Base-by-base conservation (phyloP, 1,140 invertebrate species). In the Oscheius sp. region DNA sequence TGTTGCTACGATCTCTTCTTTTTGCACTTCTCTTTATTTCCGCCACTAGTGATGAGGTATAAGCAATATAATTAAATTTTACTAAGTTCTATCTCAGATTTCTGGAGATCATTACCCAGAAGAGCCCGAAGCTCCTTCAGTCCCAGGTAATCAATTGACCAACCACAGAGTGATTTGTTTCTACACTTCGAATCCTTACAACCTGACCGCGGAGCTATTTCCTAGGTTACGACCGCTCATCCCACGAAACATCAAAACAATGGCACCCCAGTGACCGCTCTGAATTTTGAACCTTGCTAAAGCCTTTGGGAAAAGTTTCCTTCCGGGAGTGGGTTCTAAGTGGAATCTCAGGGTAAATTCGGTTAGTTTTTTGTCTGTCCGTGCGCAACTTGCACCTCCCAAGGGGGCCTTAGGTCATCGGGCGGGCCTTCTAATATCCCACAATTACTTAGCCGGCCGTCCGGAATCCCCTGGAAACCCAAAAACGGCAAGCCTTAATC, bases 371-470 rank as follows among this genome's bases (percentile, higher is more conserved):
- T 55, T 55, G 7, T 55, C 49, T 55, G 49, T 23, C 49, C 7
- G 49, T 23, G 49, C 23, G 49, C 49, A 23, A 7, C 7, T 20
- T 23, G 4, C 23, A 26, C 4, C 49, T 55, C 49, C 49, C 49
- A 7, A 20, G 49, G 23, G 49, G 49, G 49, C 49, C 23, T 55
- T 55, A 55, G 49, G 49, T 55, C 49, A 55, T 55, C 49, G 49
- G 49, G 7, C 28, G 15, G 49, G 49, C 49, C 49, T 55, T 55
- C 49, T 55, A 55, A 55, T 55, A 55, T 55, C 49, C 49, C 49
- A 26, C 49, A 55, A 55, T 55, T 55, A 55, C 49, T 55, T 55
- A 55, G 49, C 23, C 49, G 49, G 49, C 49, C 49, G 7, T 13
- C 15, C 23, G 7, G 49, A 55, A 55, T 55, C 49, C 49, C 49